Percentiles rank a stretch among this genome's conserved stretches.
phyloP scores from a whole-genome alignment of 2,888 invertebrate genomes.

The Eueremaeus valkanovi region DNA sequence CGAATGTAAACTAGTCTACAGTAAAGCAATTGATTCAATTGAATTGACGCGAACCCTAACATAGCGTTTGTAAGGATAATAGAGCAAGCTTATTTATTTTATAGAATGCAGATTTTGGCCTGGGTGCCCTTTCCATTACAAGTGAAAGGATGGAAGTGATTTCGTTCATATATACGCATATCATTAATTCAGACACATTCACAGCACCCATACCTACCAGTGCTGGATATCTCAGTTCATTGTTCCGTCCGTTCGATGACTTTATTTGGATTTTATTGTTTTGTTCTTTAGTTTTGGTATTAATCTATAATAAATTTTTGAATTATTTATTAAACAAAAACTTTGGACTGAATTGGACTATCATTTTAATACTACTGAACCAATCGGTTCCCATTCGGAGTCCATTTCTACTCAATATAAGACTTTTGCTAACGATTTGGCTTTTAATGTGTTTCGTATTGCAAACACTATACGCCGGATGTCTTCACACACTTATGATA shows the following conservation, averaged over 20 bases:
- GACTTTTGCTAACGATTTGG: not conserved
- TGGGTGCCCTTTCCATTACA: conserved; percentile 18
- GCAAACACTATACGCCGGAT: not conserved
- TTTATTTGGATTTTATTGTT: conserved; percentile 25
- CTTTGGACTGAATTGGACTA: not conserved
- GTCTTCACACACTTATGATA: not conserved
- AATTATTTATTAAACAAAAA: not conserved
- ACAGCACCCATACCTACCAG: not conserved
- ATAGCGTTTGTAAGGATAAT: no score
- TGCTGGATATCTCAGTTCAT: not conserved
- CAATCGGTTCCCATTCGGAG: not conserved
- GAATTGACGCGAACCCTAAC: no score
- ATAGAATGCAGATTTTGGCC: conserved; percentile 30
- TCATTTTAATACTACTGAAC: not conserved
- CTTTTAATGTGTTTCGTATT: not conserved
- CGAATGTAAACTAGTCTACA: no score
- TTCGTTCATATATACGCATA: not conserved
- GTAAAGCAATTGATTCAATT: no score
- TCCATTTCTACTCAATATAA: not conserved
- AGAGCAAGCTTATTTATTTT: no score
- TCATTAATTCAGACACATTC: not conserved
- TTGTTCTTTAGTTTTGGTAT: not conserved
- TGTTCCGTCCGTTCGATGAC: not conserved
- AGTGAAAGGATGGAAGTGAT: conserved; percentile 11
- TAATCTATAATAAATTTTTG: not conserved